Conservation (phyloP, 2,888 invertebrate genomes). For the Terebella lapidaria region DNA sequence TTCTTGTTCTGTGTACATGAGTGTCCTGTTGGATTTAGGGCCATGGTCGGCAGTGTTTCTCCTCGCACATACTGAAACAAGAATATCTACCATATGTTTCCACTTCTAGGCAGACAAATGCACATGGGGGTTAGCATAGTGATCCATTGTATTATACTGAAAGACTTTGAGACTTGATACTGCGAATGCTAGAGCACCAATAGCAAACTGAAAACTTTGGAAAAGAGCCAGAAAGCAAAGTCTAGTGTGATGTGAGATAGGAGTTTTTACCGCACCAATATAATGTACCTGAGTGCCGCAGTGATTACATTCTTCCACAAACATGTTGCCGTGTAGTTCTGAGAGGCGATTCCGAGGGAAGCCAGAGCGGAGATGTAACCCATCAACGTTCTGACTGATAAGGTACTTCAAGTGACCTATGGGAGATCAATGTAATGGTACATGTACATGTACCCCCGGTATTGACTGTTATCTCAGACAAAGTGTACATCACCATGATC, state of each 20-base stretch:
- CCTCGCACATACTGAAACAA: conserved; percentile 38
- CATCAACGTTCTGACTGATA: conserved; percentile 97
- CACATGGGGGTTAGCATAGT: too few species aligned
- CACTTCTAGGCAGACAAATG: neutral
- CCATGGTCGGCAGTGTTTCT: conserved; percentile 45
- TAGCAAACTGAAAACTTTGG: neutral
- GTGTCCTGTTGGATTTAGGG: conserved; percentile 44
- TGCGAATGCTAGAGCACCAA: neutral
- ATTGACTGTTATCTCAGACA: too few species aligned
- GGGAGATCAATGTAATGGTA: neutral
- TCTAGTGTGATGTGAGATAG: neutral
- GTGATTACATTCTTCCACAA: conserved; percentile 83
- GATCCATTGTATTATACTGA: too few species aligned
- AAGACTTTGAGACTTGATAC: neutral
- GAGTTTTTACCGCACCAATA: too few species aligned
- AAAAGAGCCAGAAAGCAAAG: neutral
- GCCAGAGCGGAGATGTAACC: conserved; percentile 87
- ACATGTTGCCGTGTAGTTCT: conserved; percentile 98
- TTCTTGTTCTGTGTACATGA: conserved; percentile 41
- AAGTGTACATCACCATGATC: too few species aligned
- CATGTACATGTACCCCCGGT: neutral
- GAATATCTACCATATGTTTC: neutral
- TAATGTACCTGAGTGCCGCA: conserved; percentile 60
- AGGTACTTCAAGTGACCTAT: conserved; percentile 69
- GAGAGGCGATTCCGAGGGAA: conserved; percentile 73